These are phyloP conservation scores for Vannuccia rotundouncinata DNA, from an alignment of 2,888 invertebrate species.

Conservation along the genomic window DNA sequence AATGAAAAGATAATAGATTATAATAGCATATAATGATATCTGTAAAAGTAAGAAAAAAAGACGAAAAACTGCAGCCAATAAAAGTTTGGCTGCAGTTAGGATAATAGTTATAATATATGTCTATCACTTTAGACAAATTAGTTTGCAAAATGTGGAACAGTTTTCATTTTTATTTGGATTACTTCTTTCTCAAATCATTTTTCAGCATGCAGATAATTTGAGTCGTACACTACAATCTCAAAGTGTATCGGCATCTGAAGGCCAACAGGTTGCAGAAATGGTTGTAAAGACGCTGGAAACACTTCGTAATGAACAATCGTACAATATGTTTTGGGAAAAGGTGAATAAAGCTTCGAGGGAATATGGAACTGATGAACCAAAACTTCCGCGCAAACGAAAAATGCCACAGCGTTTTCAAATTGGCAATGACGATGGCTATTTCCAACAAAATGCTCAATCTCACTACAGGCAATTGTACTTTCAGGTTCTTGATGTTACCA, in stretches of 20 bases:
- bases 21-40: too few species aligned
- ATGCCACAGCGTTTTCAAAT: conserved; percentile 26
- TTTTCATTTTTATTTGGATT: conserved; percentile 26
- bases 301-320: conserved; percentile 12
- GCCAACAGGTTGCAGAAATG: conserved; percentile 19
- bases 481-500: conserved; percentile 14
- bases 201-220: conserved; percentile 26
- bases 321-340: conserved; percentile 19
- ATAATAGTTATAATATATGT: too few species aligned
- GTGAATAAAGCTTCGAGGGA: conserved; percentile 21
- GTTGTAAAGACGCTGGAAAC: conserved; percentile 16
- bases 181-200: conserved; percentile 19
- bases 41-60: too few species aligned
- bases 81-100: too few species aligned
- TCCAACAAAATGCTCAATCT: conserved; percentile 23
- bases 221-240: conserved; percentile 26
- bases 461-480: conserved; percentile 13
- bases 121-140: too few species aligned
- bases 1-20: too few species aligned
- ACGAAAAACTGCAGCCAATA: too few species aligned
- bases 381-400: conserved; percentile 23
- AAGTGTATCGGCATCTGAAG: conserved; percentile 15
- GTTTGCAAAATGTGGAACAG: too few species aligned
- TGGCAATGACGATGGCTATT: conserved; percentile 19
- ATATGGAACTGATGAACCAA: conserved; percentile 23